Evolutionary conservation across 2,888 invertebrate species (phyloP).

Genomic region (Augiades crinisus): DNA sequence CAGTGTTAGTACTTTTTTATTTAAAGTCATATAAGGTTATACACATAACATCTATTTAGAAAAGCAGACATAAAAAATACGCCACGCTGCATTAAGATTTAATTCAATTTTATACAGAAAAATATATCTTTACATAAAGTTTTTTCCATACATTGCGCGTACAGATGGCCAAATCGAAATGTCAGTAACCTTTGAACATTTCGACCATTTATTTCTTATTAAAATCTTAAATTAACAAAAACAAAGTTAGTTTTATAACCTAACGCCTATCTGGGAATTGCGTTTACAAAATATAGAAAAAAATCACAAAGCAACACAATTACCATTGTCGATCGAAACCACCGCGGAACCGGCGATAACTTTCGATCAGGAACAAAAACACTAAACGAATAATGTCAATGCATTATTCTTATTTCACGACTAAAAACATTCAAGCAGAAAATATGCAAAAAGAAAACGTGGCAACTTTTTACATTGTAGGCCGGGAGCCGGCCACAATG

Average conservation of each 20-base stretch:
- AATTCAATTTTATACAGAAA: too few species aligned
- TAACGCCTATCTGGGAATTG: not conserved
- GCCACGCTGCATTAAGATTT: too few species aligned
- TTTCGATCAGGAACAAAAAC: conserved; percentile 18
- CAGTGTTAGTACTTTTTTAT: too few species aligned
- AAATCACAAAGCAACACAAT: conserved; percentile 5
- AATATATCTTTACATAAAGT: too few species aligned
- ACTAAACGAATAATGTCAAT: conserved; percentile 18
- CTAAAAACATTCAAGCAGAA: conserved; percentile 28
- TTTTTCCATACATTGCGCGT: too few species aligned
- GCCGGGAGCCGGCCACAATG: conserved; percentile 30
- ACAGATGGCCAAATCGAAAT: too few species aligned
- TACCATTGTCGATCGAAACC: conserved; percentile 6
- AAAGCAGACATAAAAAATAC: conserved; percentile 10
- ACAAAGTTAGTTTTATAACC: not conserved
- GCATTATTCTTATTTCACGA: conserved; percentile 22
- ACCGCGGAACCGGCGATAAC: conserved; percentile 11
- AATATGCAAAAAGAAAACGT: conserved; percentile 31
- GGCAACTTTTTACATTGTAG: conserved; percentile 28
- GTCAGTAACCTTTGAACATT: too few species aligned
- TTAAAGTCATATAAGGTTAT: too few species aligned
- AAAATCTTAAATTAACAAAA: too few species aligned
- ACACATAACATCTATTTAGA: too few species aligned
- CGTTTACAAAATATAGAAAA: not conserved
- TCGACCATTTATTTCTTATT: too few species aligned